Base-by-base conservation (phyloP, 1,140 invertebrate genomes). In the Micrasema minimum region DNA sequence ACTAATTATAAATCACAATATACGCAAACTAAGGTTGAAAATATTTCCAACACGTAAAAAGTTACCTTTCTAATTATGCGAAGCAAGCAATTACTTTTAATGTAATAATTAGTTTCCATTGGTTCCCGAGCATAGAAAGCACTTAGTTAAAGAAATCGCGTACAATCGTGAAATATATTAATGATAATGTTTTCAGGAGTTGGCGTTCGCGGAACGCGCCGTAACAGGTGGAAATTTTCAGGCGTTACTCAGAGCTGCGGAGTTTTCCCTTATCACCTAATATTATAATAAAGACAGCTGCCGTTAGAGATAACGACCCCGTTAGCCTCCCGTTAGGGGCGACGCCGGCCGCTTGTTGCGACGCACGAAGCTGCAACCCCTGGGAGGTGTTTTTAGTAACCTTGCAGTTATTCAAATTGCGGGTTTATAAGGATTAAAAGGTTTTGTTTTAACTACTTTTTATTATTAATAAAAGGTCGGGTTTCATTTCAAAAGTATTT, bases 201-300 rank as follows among this genome's bases (percentile, higher is more conserved):
- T 31, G 14, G 22, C 55, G n/a, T 14, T 16, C 31, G 35, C 31
- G 18, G 53, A 57, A 35, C 20, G 11, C 37, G 16, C 31, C 31
- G 55, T 59, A 59, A 59, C 55, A 59, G 55, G 65, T 67, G 65
- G 65, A 67, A 67, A 67, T 67, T 45, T 51, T 43, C 65, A 43
- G 35, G 11, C 46, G 59, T 16, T 43, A 31, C 7, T 23, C 57
- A 26, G 57, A 23, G 62, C 46, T 66, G 4, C 37, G 65, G 65
- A 67, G 46, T 55, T 67, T 67, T 67, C 65, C 65, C 65, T 53
- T 67, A 67, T 55, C 50, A 67, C 65, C 50, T 67, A 67, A 67
- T 67, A 67, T 67, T 55, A 67, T 67, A 67, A 67, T 67, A 57
- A 53, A 55, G 65, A 67, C 65, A 67, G 51, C 51, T 50, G 51